These are phyloP conservation scores for Corydoras sp. DNA, from an alignment of 2,113 vertebrate species.

Conservation along the genomic window DNA sequence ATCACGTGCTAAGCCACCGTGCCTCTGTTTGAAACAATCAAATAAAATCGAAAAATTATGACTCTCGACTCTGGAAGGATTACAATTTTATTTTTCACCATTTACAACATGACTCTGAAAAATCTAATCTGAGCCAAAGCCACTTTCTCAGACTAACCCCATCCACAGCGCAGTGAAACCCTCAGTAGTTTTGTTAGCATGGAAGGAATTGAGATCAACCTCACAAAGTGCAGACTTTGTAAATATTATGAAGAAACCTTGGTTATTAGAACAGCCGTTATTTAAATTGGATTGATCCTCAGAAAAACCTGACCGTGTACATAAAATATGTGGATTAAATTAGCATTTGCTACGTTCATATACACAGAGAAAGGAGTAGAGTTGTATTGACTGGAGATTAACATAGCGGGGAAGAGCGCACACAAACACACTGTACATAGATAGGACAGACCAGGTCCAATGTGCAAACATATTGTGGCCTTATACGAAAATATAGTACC, in stretches of 20 bases:
- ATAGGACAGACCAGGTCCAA: constrained; percentile 28
- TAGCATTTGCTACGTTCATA: constrained; percentile 39
- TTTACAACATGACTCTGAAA: constrained; percentile 25
- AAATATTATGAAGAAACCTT: neutral
- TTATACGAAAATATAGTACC: constrained; percentile 11
- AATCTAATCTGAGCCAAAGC: constrained; percentile 2
- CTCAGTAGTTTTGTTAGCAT: neutral
- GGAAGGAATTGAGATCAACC: constrained; percentile 9
- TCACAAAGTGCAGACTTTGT: neutral
- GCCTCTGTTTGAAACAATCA: too few species aligned
- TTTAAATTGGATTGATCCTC: constrained; percentile 22
- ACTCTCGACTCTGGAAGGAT: neutral
- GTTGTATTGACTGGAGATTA: constrained; percentile 41
- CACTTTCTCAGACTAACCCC: neutral
- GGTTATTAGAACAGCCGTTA: constrained; percentile 12
- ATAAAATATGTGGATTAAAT: constrained; percentile 18
- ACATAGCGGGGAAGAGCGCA: constrained; percentile 59
- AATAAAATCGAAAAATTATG: too few species aligned
- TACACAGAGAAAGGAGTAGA: constrained; percentile 19
- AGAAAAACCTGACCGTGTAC: constrained; percentile 12
- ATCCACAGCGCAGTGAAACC: constrained; percentile 8
- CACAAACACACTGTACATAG: constrained; percentile 32
- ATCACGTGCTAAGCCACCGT: too few species aligned
- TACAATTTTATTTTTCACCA: constrained; percentile 37
- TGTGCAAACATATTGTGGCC: constrained; percentile 25